Base-by-base conservation (phyloP, 1,140 invertebrate species). In the Oryctes rhinoceros region DNA sequence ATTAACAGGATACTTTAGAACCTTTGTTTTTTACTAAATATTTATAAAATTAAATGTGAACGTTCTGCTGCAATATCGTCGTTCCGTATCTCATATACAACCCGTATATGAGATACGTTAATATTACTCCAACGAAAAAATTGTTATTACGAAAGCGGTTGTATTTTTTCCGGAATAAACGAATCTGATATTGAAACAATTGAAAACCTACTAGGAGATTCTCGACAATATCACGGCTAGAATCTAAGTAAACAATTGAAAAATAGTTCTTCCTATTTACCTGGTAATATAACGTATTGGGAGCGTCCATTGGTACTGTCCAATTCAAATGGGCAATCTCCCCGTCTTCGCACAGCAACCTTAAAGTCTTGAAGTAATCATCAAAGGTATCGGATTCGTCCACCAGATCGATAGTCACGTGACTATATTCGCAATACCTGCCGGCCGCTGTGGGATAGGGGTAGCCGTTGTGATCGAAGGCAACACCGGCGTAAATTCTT, bases 251-350 rank as follows among this genome's bases (percentile, higher is more conserved):
- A 30, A 0, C 24, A 30, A 1, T 30, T 30, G 2, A 30, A 2
- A 30, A 30, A 30, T 30, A 44, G 5, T 10, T 44, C 9, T 44
- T 44, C 9, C 39, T 18, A 85, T 78, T 86, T 88, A 97, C 96
- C 92, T 97, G 96, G 89, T 98, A 97, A 85, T 96, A 97, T 1
- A 97, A 88, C 59, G 93, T 85, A 87, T 96, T 92, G 0, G 96
- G 96, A 0, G 95, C 95, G 84, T 96, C 92, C 76, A 91, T 86
- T 0, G 93, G 91, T 9, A 97, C 95, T 0, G 94, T 96, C 95
- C 95, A 97, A 83, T 93, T 92, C 5, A 97, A 89, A 75, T 90
- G 89, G 3, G 91, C 93, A 0, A 94, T 91, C 78, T 94, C 92
- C 0, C 95, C 94, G 6, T 90, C 88, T 67, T 93, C 92, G 84